Percentiles rank a stretch among this genome's conserved stretches.
These are phyloP conservation scores for Nycticorax nycticorax DNA, from an alignment of 2,113 vertebrate species.

Conservation along the genomic window DNA sequence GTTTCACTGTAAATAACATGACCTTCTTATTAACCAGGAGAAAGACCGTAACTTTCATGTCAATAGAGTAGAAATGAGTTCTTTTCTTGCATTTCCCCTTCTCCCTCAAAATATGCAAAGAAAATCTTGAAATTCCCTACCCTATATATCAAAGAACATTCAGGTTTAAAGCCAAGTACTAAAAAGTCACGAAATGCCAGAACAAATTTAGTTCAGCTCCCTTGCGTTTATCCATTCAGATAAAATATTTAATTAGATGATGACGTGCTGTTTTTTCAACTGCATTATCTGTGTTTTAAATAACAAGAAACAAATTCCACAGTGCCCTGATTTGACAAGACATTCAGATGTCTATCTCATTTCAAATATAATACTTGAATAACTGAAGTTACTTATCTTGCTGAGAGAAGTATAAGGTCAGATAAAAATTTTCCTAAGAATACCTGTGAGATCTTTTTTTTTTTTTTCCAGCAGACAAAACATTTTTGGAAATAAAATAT, in stretches of 20 bases:
- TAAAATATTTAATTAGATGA: constrained; percentile 2
- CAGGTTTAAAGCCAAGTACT: constrained; percentile 19
- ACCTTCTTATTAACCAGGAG: not conserved
- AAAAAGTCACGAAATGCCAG: constrained; percentile 14
- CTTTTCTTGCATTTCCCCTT: not conserved
- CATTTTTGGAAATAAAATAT: not conserved
- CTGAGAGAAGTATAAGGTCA: not conserved
- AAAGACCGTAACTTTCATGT: not conserved
- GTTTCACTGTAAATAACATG: not conserved
- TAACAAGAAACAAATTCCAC: not conserved
- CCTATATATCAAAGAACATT: constrained; percentile 8
- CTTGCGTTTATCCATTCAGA: not conserved
- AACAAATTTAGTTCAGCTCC: not conserved
- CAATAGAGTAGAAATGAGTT: not conserved
- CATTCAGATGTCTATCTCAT: not conserved
- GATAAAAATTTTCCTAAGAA: not conserved
- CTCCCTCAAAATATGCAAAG: not conserved
- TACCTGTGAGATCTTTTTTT: not conserved
- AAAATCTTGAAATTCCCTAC: not conserved
- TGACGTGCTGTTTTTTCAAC: not conserved
- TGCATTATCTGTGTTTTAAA: not conserved
- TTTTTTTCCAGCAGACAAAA: not conserved
- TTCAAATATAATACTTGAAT: not conserved
- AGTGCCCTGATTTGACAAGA: not conserved
- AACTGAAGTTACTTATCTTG: not conserved